Percentiles rank a stretch among this genome's conserved stretches.
Evolutionary conservation across 2,113 vertebrate species (phyloP).

Genomic region (Miniopterus natalensis): DNA sequence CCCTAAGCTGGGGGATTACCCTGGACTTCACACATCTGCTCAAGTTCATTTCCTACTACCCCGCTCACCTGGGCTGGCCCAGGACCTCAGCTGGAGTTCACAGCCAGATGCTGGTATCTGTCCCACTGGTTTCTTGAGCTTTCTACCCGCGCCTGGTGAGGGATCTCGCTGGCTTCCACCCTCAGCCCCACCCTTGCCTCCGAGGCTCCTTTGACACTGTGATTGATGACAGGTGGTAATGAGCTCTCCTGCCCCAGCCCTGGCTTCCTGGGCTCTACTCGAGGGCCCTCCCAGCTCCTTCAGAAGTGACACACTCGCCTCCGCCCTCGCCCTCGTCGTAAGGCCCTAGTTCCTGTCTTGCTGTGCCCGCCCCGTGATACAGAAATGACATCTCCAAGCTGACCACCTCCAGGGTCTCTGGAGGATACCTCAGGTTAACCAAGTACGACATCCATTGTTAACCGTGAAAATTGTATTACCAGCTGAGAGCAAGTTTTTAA

Average conservation of each 20-base stretch:
- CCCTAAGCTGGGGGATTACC: background rate
- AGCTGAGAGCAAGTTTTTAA: background rate
- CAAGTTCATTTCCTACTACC: background rate
- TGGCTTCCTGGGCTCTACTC: background rate
- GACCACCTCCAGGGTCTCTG: background rate
- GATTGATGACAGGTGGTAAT: slow-evolving; percentile 9
- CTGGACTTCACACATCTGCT: background rate
- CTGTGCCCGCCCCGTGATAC: background rate
- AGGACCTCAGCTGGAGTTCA: background rate
- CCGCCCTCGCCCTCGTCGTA: background rate
- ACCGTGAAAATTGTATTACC: background rate
- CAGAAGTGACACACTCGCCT: slow-evolving; percentile 34
- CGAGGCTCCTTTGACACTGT: background rate
- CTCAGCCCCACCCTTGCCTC: background rate
- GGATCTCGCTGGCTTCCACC: background rate
- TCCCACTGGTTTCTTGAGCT: background rate
- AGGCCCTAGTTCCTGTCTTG: background rate
- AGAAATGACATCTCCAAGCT: background rate
- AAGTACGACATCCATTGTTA: background rate
- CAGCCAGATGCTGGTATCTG: background rate
- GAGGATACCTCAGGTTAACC: background rate
- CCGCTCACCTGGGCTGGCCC: background rate
- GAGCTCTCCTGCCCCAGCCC: background rate
- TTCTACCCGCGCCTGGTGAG: background rate
- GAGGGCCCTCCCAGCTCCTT: background rate